phyloP scores from a whole-genome alignment of 2,888 invertebrate genomes.

The Drosophila setosimentum region DNA sequence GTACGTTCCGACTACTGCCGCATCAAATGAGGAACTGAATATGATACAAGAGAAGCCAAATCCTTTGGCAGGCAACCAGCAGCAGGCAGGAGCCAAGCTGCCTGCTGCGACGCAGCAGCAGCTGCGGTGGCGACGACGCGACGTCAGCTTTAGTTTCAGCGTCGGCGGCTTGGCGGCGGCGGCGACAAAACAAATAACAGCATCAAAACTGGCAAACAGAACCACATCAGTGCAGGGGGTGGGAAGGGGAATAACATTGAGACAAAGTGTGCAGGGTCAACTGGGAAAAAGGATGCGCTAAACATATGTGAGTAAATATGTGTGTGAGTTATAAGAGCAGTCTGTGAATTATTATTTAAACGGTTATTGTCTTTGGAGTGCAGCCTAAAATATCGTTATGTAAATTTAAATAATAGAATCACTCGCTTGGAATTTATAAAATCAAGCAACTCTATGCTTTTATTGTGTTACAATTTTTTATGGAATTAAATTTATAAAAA shows the following conservation, averaged over 20 bases:
- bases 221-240: slow-evolving; percentile 13
- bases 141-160: slow-evolving; percentile 11
- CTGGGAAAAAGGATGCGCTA: slow-evolving; percentile 49
- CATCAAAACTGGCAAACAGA: slow-evolving; percentile 54
- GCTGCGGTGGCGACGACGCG: slow-evolving; percentile 47
- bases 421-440: background rate
- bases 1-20: slow-evolving; percentile 56
- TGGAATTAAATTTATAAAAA: background rate
- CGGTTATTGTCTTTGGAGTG: background rate
- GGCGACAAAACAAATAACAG: slow-evolving; percentile 77
- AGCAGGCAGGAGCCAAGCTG: slow-evolving; percentile 35
- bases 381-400: no score
- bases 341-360: slow-evolving; percentile 1
- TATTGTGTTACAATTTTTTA: background rate
- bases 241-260: slow-evolving; percentile 18
- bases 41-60: slow-evolving; percentile 64
- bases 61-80: slow-evolving; percentile 63
- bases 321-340: background rate
- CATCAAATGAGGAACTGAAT: slow-evolving; percentile 75
- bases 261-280: slow-evolving; percentile 27
- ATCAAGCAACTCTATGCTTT: background rate
- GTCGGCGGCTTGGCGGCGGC: slow-evolving; percentile 44
- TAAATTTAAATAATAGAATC: background rate
- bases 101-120: slow-evolving; percentile 45
- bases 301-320: background rate